A percentile compares a stretch with the other conserved stretches of the same genome.
phyloP scores from a whole-genome alignment of 2,113 vertebrate genomes.

The Neodon shergylaensis region DNA sequence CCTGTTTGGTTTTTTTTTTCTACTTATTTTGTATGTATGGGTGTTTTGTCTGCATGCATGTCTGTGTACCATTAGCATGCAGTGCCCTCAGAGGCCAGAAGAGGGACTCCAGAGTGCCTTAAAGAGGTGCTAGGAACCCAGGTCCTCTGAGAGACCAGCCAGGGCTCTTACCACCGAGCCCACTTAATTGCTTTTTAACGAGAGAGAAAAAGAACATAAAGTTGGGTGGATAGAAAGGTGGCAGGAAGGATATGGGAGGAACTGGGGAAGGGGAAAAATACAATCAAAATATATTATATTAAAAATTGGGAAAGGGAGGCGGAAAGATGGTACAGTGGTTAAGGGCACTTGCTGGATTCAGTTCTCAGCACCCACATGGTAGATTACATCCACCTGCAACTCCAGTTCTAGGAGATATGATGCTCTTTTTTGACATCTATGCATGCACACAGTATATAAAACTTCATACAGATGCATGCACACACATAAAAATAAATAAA shows the following conservation, averaged over 20 bases:
- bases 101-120: too few species aligned
- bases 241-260: background rate
- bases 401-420: background rate
- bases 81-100: background rate
- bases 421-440: background rate
- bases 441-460: background rate
- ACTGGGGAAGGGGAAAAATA: background rate
- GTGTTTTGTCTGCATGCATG: background rate
- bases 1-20: background rate
- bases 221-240: background rate
- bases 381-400: background rate
- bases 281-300: background rate
- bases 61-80: background rate
- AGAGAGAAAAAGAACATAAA: background rate
- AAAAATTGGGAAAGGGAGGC: background rate
- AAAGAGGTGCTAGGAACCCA: background rate
- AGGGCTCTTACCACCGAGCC: background rate
- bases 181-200: background rate
- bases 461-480: background rate
- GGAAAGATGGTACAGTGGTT: background rate
- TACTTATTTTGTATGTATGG: background rate
- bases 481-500: background rate
- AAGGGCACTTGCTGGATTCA: background rate
- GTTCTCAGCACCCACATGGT: background rate
- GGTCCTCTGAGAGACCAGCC: background rate